Conservation (phyloP, 2,888 invertebrate genomes). For the Synergus japonicus region DNA sequence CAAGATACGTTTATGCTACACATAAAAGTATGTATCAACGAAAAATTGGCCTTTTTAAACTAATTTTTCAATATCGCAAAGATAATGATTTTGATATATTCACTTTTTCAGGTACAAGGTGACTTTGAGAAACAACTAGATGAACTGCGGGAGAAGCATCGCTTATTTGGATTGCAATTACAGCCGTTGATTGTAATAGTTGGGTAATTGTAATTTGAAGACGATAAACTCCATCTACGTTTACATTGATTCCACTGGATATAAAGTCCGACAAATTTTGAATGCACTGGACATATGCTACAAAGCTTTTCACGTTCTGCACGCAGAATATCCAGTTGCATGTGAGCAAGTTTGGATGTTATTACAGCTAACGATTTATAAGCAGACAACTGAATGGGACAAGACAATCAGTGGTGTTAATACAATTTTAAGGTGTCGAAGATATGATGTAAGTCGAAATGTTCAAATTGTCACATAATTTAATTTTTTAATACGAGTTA, state of each 20-base stretch:
- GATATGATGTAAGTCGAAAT: not conserved
- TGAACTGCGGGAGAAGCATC: not conserved
- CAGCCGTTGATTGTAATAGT: conserved; percentile 4
- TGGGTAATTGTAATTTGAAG: not conserved
- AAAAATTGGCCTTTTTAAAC: not conserved
- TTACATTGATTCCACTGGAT: not conserved
- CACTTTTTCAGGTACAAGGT: not conserved
- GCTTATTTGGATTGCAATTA: not conserved
- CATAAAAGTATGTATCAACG: not conserved
- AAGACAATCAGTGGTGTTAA: not conserved
- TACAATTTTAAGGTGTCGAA: not conserved
- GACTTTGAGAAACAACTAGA: not conserved
- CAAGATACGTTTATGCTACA: conserved; percentile 13
- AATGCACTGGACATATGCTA: conserved; percentile 9
- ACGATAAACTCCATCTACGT: not conserved
- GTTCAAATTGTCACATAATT: not conserved
- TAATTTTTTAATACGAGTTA: too few relatives aligned
- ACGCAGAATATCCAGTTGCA: conserved; percentile 14
- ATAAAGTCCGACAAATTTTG: not conserved
- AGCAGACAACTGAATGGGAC: not conserved
- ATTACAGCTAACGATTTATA: conserved; percentile 1
- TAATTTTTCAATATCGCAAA: not conserved
- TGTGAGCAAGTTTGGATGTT: not conserved
- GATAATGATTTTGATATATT: not conserved
- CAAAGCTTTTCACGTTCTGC: not conserved